Base-by-base conservation (phyloP, 2,888 invertebrate species). In the Phyllotreta striolata region DNA sequence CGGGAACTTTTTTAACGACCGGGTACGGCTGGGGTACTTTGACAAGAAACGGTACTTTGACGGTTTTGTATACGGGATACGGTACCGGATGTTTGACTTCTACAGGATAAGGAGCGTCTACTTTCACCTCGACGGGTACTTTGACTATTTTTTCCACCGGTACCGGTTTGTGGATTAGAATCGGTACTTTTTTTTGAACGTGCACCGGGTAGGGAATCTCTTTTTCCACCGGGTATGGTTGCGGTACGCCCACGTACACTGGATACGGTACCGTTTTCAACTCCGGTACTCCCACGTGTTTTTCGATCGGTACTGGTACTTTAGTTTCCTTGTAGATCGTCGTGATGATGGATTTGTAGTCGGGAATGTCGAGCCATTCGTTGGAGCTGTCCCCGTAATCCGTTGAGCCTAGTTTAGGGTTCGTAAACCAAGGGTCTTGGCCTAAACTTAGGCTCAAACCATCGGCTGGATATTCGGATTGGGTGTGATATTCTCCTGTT, bases 61-160 rank as follows among this genome's bases (percentile, higher is more conserved):
- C 61, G 14, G 68, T 67, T 55, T 72, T 73, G 43, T 66, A 63
- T 3, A 73, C 69, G 0, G 72, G 71, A 37, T 70, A 67, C 1
- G 72, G 71, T 51, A 68, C 64, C 1, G 68, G 69, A 46, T 68
- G 87, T 71, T 89, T 89, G 0, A 91, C 88, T 52, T 87, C 85
- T 3, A 90, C 85, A 7, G 91, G 90, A 73, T 90, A 89, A 0
- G 83, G 85, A 56, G 64, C 66, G 43, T 72, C 72, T 0, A 86
- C 83, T 9, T 66, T 64, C 10, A 66, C 85, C 73, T 90, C 87
- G 1, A 91, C 86, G 41, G 86, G 87, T 70, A 87, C 87, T 0
- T 89, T 91, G 0, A 91, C 87, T 69, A 76, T 79, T 81, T 91
- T 91, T 84, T 91, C 91, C 70, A 91, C 91, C 74, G 90, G 89